Evolutionary conservation across 2,113 vertebrate genomes (phyloP).

Genomic region (Anolis carolinensis): DNA sequence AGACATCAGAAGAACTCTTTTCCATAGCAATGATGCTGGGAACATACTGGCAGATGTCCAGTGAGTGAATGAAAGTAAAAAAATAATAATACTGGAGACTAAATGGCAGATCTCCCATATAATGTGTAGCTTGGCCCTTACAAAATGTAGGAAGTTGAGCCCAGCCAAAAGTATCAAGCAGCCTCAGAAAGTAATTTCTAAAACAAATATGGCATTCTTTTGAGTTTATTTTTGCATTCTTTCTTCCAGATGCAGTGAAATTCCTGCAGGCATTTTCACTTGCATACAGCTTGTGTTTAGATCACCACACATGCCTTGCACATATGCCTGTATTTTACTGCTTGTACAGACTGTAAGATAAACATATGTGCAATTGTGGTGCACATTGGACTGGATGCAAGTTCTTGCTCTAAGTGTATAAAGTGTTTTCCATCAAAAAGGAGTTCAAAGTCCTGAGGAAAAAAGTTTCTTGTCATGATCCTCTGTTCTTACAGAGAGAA

Average conservation of each 20-base stretch:
- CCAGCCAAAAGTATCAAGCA: background rate
- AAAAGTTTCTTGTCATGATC: background rate
- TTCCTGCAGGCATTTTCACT: background rate
- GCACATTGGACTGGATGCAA: background rate
- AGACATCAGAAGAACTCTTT: background rate
- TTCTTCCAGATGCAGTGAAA: background rate
- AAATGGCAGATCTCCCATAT: background rate
- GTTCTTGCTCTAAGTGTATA: background rate
- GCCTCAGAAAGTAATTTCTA: conserved; percentile 3
- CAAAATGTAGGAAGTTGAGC: background rate
- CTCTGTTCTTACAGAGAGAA: background rate
- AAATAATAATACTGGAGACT: background rate
- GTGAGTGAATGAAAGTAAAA: background rate
- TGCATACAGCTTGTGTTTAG: background rate
- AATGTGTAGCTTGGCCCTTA: background rate
- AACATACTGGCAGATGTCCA: background rate
- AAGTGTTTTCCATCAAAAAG: background rate
- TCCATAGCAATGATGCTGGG: background rate
- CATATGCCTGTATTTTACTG: background rate
- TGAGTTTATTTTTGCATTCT: background rate
- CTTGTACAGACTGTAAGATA: background rate
- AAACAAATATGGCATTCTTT: background rate
- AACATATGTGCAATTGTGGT: background rate
- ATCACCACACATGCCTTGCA: background rate
- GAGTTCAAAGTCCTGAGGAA: background rate